phyloP scores from a whole-genome alignment of 1,140 invertebrate species.

The Drosophila azteca region DNA sequence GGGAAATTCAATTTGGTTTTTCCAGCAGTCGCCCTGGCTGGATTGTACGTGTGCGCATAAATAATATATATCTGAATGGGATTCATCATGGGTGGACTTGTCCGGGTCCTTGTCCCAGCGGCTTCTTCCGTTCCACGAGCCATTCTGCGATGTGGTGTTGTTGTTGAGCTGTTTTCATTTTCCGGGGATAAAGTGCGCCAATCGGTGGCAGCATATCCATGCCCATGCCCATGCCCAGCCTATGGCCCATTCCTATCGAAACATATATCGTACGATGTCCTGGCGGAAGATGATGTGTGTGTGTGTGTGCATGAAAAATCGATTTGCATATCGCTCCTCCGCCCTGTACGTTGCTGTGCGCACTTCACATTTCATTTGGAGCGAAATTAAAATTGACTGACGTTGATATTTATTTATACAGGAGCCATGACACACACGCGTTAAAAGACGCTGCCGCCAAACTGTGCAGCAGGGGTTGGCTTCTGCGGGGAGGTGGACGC shows the following conservation, averaged over 20 bases:
- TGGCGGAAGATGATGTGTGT: slow-evolving; percentile 4
- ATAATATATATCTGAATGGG: slow-evolving; percentile 46
- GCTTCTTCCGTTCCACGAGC: slow-evolving; percentile 4
- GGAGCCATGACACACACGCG: neutral
- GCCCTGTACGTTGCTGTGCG: slow-evolving; percentile 18
- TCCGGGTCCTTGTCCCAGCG: slow-evolving; percentile 31
- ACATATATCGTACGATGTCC: slow-evolving; percentile 5
- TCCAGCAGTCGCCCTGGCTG: no score
- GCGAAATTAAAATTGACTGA: slow-evolving; percentile 79
- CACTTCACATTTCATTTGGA: slow-evolving; percentile 75
- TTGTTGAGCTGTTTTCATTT: slow-evolving; percentile 38
- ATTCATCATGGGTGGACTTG: slow-evolving; percentile 48
- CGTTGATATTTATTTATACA: slow-evolving; percentile 69
- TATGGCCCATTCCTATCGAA: neutral
- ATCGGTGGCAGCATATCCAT: slow-evolving; percentile 41
- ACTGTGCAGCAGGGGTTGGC: neutral
- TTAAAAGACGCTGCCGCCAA: no score
- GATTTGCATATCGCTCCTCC: slow-evolving; percentile 59
- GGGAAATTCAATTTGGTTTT: no score
- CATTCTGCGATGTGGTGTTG: neutral
- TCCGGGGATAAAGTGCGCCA: slow-evolving; percentile 69
- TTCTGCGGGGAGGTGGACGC: neutral
- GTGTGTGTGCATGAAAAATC: slow-evolving; percentile 72
- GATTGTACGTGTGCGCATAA: slow-evolving; percentile 6
- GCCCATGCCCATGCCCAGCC: neutral